These are phyloP conservation scores for Eulithis testata DNA, from an alignment of 2,888 invertebrate species.

Conservation along the genomic window DNA sequence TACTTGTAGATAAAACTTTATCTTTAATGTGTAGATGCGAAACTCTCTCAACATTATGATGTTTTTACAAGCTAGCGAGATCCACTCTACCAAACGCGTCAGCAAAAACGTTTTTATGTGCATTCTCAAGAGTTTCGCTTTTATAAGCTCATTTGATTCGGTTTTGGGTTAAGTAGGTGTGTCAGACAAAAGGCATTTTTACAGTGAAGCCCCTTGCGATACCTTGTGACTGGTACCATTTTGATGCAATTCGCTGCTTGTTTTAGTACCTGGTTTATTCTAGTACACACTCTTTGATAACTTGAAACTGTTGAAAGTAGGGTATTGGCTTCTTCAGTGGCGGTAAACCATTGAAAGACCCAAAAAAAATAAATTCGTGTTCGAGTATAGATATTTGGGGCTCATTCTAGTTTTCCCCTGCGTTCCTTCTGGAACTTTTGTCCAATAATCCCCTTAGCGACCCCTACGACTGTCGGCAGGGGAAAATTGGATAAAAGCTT, in stretches of 20 bases:
- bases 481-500: no score
- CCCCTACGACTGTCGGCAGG: no score
- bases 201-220: constrained; percentile 17
- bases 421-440: no score
- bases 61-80: background rate
- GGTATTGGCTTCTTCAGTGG: no score
- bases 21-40: constrained; percentile 3
- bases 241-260: background rate
- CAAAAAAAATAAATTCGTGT: no score
- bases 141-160: background rate
- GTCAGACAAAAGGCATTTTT: constrained; percentile 37
- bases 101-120: background rate
- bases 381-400: no score
- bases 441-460: no score
- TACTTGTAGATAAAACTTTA: background rate
- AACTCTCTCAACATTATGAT: background rate
- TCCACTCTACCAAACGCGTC: no score
- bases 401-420: no score
- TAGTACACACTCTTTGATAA: no score
- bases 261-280: background rate
- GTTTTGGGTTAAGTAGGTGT: background rate
- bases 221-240: constrained; percentile 13
- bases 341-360: no score
- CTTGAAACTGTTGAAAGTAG: no score
- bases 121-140: background rate